Percentiles rank a stretch among this genome's conserved stretches.
phyloP scores from a whole-genome alignment of 1,140 invertebrate species.

The Paracyclopina nana region DNA sequence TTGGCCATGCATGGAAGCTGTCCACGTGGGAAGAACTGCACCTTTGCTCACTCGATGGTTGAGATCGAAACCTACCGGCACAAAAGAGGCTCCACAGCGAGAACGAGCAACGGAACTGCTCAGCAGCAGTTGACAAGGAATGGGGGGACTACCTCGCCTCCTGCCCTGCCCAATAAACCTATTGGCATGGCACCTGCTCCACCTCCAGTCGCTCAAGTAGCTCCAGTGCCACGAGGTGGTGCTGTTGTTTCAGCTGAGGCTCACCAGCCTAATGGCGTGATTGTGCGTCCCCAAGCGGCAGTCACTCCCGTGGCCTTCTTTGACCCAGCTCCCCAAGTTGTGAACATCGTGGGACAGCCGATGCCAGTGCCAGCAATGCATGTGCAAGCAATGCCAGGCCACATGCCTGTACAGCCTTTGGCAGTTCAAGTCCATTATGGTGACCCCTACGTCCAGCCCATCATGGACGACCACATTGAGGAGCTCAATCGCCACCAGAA shows the following conservation, averaged over 20 bases:
- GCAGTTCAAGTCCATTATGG: neutral
- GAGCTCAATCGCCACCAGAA: neutral
- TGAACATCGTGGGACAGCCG: neutral
- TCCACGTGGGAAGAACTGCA: conserved; percentile 63
- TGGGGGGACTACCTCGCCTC: no score
- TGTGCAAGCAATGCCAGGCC: no score
- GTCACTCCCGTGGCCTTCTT: neutral
- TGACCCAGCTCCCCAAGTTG: neutral
- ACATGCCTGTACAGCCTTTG: no score
- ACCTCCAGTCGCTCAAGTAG: conserved; percentile 12
- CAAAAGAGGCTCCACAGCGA: neutral
- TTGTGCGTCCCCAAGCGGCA: neutral
- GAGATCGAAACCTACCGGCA: conserved; percentile 57
- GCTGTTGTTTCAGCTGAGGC: no score
- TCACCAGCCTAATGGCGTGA: neutral
- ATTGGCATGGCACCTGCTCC: neutral
- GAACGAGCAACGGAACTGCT: no score
- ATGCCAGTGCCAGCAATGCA: neutral
- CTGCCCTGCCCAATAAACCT: neutral
- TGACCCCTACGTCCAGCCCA: neutral
- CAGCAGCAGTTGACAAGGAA: no score
- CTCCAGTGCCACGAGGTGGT: neutral
- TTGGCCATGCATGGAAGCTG: conserved; percentile 51
- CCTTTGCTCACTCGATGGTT: conserved; percentile 74
- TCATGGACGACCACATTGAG: neutral